A percentile compares a stretch with the other conserved stretches of the same genome.
Evolutionary conservation across 2,113 vertebrate species (phyloP).

Genomic region (Oreochromis aureus): DNA sequence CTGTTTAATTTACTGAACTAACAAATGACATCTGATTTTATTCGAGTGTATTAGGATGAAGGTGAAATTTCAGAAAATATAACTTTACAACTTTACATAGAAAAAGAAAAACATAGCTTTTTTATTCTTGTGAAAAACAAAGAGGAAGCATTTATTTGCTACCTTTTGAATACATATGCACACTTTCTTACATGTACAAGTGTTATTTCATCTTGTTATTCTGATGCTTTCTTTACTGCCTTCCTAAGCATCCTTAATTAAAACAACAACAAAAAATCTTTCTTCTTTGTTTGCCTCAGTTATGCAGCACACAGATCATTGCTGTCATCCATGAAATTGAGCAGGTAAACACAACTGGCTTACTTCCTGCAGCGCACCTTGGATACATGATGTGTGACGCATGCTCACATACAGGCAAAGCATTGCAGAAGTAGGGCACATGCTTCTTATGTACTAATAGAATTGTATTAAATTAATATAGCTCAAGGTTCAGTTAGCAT

Average conservation of each 20-base stretch:
- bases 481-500: background rate
- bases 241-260: background rate
- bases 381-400: background rate
- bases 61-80: background rate
- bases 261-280: background rate
- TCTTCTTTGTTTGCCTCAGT: background rate
- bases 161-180: background rate
- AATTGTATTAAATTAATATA: background rate
- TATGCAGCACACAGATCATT: background rate
- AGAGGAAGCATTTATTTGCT: background rate
- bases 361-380: background rate
- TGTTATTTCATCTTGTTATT: background rate
- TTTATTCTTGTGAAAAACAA: background rate
- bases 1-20: background rate
- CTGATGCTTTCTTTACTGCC: too few relatives aligned
- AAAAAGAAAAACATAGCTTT: background rate
- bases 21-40: background rate
- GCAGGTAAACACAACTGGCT: background rate
- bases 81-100: background rate
- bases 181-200: background rate
- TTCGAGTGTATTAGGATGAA: background rate
- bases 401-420: background rate
- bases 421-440: background rate
- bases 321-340: background rate
- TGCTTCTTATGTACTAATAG: background rate